A percentile compares a stretch with the other conserved stretches of the same genome.
These are phyloP conservation scores for Cinclus cinclus DNA, from an alignment of 2,113 vertebrate species.

Conservation along the genomic window DNA sequence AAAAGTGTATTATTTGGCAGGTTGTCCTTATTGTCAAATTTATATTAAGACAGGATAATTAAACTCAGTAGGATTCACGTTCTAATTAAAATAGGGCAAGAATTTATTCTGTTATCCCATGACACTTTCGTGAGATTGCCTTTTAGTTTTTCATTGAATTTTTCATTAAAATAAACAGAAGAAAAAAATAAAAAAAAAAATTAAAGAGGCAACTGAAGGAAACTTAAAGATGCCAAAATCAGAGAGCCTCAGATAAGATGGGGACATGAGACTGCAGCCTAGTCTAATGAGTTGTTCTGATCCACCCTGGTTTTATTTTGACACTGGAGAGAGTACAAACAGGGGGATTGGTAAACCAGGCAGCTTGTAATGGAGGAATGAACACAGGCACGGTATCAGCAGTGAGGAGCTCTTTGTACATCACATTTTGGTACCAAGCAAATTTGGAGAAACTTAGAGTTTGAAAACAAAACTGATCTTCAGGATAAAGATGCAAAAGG, in stretches of 20 bases:
- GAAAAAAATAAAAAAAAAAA: background rate
- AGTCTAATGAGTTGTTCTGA: background rate
- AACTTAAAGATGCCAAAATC: background rate
- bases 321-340: background rate
- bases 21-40: background rate
- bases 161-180: background rate
- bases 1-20: background rate
- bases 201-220: background rate
- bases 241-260: background rate
- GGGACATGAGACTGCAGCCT: background rate
- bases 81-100: background rate
- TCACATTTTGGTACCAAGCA: background rate
- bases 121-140: background rate
- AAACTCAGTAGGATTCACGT: background rate
- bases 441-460: no score
- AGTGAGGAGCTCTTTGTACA: background rate
- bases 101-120: background rate
- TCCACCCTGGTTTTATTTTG: background rate
- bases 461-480: background rate
- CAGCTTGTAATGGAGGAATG: background rate
- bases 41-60: background rate
- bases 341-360: background rate
- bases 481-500: background rate
- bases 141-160: background rate
- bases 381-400: background rate